phyloP scores from a whole-genome alignment of 2,888 invertebrate species.

The Tenthredo notha region DNA sequence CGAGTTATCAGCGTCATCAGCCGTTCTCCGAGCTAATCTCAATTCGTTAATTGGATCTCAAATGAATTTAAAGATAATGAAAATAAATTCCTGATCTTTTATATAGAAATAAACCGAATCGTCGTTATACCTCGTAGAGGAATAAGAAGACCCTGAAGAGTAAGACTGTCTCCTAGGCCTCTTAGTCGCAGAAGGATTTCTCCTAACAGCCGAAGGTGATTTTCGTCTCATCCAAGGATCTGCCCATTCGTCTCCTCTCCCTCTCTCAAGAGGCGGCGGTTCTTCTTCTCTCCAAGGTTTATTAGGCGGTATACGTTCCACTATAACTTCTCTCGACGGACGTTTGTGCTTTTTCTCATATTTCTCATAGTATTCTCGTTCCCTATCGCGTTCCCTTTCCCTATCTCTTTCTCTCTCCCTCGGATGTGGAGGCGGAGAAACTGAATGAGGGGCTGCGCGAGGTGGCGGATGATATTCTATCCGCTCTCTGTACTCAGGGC shows the following conservation, averaged over 20 bases:
- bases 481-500: conserved; percentile 75
- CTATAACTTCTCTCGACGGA: conserved; percentile 87
- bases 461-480: conserved; percentile 73
- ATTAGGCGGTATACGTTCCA: conserved; percentile 83
- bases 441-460: conserved; percentile 72
- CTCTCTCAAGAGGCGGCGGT: conserved; percentile 70
- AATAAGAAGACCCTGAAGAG: conserved; percentile 87
- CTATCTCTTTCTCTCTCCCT: conserved; percentile 71
- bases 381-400: conserved; percentile 71
- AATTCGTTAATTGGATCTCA: background rate
- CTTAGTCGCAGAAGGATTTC: conserved; percentile 60
- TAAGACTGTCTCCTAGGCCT: conserved; percentile 82
- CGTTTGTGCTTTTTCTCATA: conserved; percentile 79
- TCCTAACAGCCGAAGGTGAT: conserved; percentile 79
- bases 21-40: conserved; percentile 38
- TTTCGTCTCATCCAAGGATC: conserved; percentile 96
- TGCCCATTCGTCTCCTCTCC: conserved; percentile 93
- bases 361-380: conserved; percentile 73
- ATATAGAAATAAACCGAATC: conserved; percentile 33
- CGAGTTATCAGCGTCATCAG: background rate
- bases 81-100: background rate
- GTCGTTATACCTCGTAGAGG: conserved; percentile 80
- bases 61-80: background rate
- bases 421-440: conserved; percentile 74
- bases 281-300: conserved; percentile 77